Evolutionary conservation across 2,797 vertebrate species (phyloP).

Genomic region (Karalla daura): DNA sequence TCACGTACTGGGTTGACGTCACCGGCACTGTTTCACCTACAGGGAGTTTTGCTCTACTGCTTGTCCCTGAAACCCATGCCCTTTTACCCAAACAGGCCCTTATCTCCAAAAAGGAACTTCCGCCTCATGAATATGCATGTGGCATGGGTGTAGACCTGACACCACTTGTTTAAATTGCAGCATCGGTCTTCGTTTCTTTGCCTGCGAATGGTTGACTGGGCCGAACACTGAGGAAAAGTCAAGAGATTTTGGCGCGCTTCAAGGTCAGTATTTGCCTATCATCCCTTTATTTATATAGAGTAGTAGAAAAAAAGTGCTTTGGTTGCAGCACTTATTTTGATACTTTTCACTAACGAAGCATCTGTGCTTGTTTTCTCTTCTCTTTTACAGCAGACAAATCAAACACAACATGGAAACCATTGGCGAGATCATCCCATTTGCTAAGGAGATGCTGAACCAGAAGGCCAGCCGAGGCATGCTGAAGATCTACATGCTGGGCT

Average conservation of each 20-base stretch:
- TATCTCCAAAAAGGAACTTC: conserved; percentile 17
- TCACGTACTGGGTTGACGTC: conserved; percentile 26
- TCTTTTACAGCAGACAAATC: conserved; percentile 32
- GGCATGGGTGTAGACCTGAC: conserved; percentile 63
- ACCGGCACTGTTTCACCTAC: conserved; percentile 40
- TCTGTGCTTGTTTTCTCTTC: neutral
- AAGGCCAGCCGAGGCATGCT: conserved; percentile 78
- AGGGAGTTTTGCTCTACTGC: conserved; percentile 23
- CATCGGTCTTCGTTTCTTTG: conserved; percentile 18
- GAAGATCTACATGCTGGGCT: conserved; percentile 91
- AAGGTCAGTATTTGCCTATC: conserved; percentile 56
- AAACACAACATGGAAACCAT: conserved; percentile 84
- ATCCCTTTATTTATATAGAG: neutral
- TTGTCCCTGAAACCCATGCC: conserved; percentile 24
- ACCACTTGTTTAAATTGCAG: conserved; percentile 57
- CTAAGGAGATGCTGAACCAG: conserved; percentile 87
- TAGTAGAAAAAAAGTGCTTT: neutral
- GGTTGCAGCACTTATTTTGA: neutral
- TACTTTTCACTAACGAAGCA: neutral
- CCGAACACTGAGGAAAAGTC: conserved; percentile 16
- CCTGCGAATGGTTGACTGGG: conserved; percentile 44
- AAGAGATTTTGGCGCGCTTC: conserved; percentile 12
- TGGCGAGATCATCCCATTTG: conserved; percentile 89
- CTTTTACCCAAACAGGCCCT: conserved; percentile 64
- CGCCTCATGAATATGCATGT: conserved; percentile 75